Conservation (phyloP, 2,797 vertebrate genomes). For the Clarias laeviceps region DNA sequence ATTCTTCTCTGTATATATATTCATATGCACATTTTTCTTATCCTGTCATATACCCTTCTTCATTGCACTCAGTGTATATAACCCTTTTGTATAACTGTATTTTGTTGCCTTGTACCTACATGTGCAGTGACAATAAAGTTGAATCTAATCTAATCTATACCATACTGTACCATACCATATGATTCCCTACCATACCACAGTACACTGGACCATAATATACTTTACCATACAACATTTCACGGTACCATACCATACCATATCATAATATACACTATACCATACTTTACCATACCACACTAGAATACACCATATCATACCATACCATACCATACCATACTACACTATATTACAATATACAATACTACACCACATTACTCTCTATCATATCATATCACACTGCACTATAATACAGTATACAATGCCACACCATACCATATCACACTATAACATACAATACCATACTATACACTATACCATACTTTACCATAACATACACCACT, state of each 20-base stretch:
- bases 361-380: neutral
- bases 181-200: neutral
- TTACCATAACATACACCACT: neutral
- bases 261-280: neutral
- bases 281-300: neutral
- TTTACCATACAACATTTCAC: neutral
- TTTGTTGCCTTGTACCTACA: no score
- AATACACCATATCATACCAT: neutral
- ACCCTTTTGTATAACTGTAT: no score
- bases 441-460: neutral
- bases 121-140: no score
- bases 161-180: no score
- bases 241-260: neutral
- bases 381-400: neutral
- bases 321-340: neutral
- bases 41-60: no score
- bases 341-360: neutral
- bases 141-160: no score
- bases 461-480: neutral
- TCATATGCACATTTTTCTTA: no score
- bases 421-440: neutral
- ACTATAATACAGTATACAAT: neutral
- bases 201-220: neutral
- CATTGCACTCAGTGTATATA: no score
- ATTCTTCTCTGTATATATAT: no score